These are phyloP conservation scores for Pan paniscus DNA, from an alignment of 2,113 vertebrate genomes.

Conservation along the genomic window DNA sequence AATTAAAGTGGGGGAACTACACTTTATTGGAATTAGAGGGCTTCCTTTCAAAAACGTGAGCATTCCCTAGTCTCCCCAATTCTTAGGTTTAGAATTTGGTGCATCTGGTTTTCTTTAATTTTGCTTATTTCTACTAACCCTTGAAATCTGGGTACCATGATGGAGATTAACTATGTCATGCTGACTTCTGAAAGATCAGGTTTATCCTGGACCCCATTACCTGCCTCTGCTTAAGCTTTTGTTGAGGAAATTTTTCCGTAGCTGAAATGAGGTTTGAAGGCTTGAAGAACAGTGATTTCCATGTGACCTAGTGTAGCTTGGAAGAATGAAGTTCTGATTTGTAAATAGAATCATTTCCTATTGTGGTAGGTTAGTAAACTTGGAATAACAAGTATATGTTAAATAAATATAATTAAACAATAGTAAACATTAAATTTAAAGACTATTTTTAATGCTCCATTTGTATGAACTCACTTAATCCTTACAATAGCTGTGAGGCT, in stretches of 20 bases:
- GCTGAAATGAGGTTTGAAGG: not conserved
- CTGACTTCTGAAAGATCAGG: not conserved
- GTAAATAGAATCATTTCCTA: not conserved
- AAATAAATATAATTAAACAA: not conserved
- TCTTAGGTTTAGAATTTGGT: not conserved
- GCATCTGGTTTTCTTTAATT: slow-evolving; percentile 54
- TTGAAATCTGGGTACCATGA: slow-evolving; percentile 26
- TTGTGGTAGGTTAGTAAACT: not conserved
- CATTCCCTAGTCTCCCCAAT: not conserved
- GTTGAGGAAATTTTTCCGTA: not conserved
- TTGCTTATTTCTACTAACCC: not conserved
- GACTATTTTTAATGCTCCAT: not conserved
- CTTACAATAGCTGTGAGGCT: not conserved
- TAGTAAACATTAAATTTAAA: not conserved
- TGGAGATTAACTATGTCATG: not conserved
- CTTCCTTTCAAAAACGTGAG: not conserved
- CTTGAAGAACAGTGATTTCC: not conserved
- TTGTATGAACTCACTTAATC: not conserved
- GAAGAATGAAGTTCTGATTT: not conserved
- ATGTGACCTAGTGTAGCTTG: not conserved
- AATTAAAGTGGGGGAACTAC: not conserved
- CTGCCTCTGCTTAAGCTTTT: slow-evolving; percentile 36
- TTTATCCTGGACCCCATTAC: not conserved
- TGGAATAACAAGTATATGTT: not conserved
- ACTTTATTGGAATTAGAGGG: not conserved